phyloP scores from a whole-genome alignment of 2,113 vertebrate species.

The Oncorhynchus gorbuscha region DNA sequence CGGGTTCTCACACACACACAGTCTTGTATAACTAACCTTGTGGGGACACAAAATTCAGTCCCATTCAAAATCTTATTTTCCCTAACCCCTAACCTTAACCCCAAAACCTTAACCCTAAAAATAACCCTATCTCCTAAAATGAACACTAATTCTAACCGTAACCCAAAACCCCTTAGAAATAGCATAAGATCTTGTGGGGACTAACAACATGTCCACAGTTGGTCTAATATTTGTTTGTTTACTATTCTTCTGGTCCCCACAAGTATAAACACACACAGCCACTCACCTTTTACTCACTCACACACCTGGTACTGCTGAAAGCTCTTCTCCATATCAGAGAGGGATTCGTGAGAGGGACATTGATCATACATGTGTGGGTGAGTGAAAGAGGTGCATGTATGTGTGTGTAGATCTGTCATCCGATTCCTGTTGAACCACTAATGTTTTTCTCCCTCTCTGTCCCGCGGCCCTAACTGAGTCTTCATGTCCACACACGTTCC shows the following conservation, averaged over 20 bases:
- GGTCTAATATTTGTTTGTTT: no score
- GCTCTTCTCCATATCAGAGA: neutral
- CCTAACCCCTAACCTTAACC: no score
- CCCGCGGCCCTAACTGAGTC: slow-evolving; percentile 49
- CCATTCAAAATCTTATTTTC: no score
- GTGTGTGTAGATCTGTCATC: slow-evolving; percentile 24
- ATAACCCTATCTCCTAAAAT: no score
- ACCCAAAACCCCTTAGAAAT: no score
- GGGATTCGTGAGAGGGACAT: neutral
- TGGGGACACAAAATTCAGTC: neutral
- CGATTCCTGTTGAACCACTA: slow-evolving; percentile 68
- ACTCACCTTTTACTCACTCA: slow-evolving; percentile 41
- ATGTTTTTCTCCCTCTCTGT: slow-evolving; percentile 71
- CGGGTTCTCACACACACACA: neutral
- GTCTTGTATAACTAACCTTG: no score
- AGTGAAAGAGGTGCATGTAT: slow-evolving; percentile 43
- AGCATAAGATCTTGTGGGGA: no score
- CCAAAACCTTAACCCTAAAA: no score
- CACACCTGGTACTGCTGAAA: slow-evolving; percentile 14
- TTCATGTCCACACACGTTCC: slow-evolving; percentile 66
- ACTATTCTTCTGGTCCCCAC: no score
- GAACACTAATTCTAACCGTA: no score
- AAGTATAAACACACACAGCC: neutral
- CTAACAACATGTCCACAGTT: no score
- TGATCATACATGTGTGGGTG: neutral